Base-by-base conservation (phyloP, 1,140 invertebrate genomes). In the Musca vetustissima region DNA sequence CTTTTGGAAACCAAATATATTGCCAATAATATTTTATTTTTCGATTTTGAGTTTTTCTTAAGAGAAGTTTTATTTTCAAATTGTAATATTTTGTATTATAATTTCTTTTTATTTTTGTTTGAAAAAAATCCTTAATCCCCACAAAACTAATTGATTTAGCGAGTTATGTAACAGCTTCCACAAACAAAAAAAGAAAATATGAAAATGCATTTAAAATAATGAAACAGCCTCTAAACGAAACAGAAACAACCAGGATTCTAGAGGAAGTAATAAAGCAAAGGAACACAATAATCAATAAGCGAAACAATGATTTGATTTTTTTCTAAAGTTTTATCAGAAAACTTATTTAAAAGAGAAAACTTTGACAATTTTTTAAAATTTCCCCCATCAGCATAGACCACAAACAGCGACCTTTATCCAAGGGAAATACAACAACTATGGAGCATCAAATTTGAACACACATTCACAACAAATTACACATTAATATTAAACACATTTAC, bases 231-330 rank as follows among this genome's bases (percentile, higher is more conserved):
- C n/a, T n/a, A 55, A 21, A 55, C 19, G 14, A 55, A 24, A 55
- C 19, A 24, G 13, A 24, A 55, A 25, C 36, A 43, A 43, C 36
- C 36, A 43, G 36, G 36, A 43, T 43, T 7, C 64, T 66, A 69
- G 49, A 55, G 14, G 22, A 21, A 72, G 53, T 36, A 13, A 71
- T 64, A 43, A 43, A 43, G 36, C 6, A 43, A 43, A 43, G 36
- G 36, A 43, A 43, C 36, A 43, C 36, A 9, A 43, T 43, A 43
- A 43, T 43, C 36, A 43, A 43, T 43, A 43, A 43, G 36, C 36
- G 36, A 57, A 32, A 32, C 71, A 80, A 80, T 80, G 78, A 80
- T 80, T 80, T 80, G 78, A 80, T 80, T 80, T 80, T 79, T 80
- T 80, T 80, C 78, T 80, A 76, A 79, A 77, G 73, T 78, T 75